Conservation (phyloP, 1,140 invertebrate species). For the Oppia nitens region DNA sequence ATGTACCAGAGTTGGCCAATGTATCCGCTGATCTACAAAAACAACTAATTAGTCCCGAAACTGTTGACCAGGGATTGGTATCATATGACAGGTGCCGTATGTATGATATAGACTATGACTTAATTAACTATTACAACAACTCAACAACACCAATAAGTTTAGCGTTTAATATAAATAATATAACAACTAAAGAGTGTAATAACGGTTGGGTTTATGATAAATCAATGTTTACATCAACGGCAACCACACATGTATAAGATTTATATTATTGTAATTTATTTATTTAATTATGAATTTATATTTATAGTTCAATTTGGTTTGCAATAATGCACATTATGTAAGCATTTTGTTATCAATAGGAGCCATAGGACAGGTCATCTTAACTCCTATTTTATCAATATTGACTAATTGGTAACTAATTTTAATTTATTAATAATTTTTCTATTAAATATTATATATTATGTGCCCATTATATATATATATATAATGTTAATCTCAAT, state of each 20-base stretch:
- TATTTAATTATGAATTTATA: neutral
- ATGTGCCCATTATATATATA: neutral
- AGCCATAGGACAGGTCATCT: conserved; percentile 48
- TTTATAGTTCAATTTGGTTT: conserved; percentile 44
- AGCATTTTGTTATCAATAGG: conserved; percentile 45
- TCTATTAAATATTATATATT: neutral
- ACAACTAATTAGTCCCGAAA: conserved; percentile 8
- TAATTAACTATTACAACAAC: no score
- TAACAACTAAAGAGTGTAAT: conserved; percentile 22
- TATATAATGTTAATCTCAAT: no score
- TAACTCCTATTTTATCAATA: conserved; percentile 49
- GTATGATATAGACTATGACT: conserved; percentile 21
- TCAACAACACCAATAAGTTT: neutral
- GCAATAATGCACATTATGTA: conserved; percentile 44
- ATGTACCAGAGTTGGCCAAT: conserved; percentile 34
- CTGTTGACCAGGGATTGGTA: neutral
- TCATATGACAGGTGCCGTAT: conserved; percentile 17
- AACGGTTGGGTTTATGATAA: conserved; percentile 30
- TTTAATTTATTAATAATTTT: neutral
- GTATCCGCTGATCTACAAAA: conserved; percentile 27
- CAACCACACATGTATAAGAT: conserved; percentile 28
- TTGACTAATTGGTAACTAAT: conserved; percentile 43
- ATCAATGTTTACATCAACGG: conserved; percentile 27
- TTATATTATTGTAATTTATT: neutral
- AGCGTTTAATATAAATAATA: conserved; percentile 2